phyloP scores from a whole-genome alignment of 2,888 invertebrate genomes.

The Strigamia transsilvanica region DNA sequence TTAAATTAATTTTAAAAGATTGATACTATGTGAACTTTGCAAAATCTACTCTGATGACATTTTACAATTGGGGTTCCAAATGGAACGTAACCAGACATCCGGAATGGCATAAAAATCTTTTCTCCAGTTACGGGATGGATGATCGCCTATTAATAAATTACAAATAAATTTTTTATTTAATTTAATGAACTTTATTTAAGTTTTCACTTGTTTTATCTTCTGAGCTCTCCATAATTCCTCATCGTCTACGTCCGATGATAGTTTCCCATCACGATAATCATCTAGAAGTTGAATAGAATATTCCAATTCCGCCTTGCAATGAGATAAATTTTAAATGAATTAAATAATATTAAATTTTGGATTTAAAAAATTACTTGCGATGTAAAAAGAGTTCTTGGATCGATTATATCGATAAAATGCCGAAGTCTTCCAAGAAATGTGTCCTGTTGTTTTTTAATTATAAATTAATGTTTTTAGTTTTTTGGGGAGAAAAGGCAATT shows the following conservation, averaged over 20 bases:
- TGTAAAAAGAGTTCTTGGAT: slow-evolving; percentile 53
- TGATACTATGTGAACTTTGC: background rate
- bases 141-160: slow-evolving; percentile 61
- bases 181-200: background rate
- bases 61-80: slow-evolving; percentile 66
- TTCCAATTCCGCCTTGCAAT: slow-evolving; percentile 62
- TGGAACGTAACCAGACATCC: slow-evolving; percentile 68
- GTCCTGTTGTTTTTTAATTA: slow-evolving; percentile 16
- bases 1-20: too few relatives aligned
- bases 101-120: slow-evolving; percentile 67
- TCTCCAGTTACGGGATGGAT: slow-evolving; percentile 67
- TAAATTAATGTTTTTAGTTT: too few relatives aligned
- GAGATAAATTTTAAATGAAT: background rate
- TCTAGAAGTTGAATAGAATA: slow-evolving; percentile 63
- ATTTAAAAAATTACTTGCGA: slow-evolving; percentile 49
- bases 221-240: slow-evolving; percentile 67
- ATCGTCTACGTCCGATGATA: slow-evolving; percentile 61
- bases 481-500: too few relatives aligned
- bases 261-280: slow-evolving; percentile 61
- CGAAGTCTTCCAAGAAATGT: slow-evolving; percentile 54
- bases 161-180: background rate
- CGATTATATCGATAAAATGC: slow-evolving; percentile 55
- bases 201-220: slow-evolving; percentile 65
- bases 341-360: background rate
- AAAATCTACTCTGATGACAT: slow-evolving; percentile 51